Base-by-base conservation (phyloP, 2,113 vertebrate species). In the Stigmatopora nigra region DNA sequence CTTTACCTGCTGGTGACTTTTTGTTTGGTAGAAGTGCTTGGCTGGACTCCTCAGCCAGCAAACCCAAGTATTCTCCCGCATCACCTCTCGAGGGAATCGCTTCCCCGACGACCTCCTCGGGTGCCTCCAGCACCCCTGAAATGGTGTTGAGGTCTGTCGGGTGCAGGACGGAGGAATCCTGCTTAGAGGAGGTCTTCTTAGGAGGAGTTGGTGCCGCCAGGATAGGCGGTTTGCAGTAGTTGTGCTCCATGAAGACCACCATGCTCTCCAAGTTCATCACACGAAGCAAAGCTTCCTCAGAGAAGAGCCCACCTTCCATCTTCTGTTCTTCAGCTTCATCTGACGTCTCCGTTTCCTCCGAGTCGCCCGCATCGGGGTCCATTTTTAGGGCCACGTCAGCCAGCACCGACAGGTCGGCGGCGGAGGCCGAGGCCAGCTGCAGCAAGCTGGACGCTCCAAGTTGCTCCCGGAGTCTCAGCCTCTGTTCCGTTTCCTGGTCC, bases 281-380 rank as follows among this genome's bases (percentile, higher is more conserved):
- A 44, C 69, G 73, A 12, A 83, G 70, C 60, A 85, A 67, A 0
- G 78, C 60, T 61, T 86, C 84, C 2, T 72, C 73, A 2, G 79
- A 79, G 9, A 84, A 81, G 52, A 78, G 66, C 36, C 81, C 81
- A 15, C 71, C 86, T 56, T 89, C 90, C 72, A 90, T 76, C 45
- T 88, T 88, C 60, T 91, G 90, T 35, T 94, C 93, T 70, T 92
- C 91, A 0, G 90, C 90, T 72, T 94, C 94, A 0, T 94, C 93
- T 0, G 90, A 90, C 0, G 91, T 92, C 81, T 94, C 93, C 0
- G 91, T 91, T 76, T 92, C 90, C 83, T 94, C 92, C 0, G 91
- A 92, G 76, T 94, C 93, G 0, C 78, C 84, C 1, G 83, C 88
- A 22, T 93, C 91, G 0, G 91, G 89, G 57, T 93, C 92, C 65